A percentile compares a stretch with the other conserved stretches of the same genome.
phyloP scores from a whole-genome alignment of 2,113 vertebrate genomes.

The Anguilla japonica region DNA sequence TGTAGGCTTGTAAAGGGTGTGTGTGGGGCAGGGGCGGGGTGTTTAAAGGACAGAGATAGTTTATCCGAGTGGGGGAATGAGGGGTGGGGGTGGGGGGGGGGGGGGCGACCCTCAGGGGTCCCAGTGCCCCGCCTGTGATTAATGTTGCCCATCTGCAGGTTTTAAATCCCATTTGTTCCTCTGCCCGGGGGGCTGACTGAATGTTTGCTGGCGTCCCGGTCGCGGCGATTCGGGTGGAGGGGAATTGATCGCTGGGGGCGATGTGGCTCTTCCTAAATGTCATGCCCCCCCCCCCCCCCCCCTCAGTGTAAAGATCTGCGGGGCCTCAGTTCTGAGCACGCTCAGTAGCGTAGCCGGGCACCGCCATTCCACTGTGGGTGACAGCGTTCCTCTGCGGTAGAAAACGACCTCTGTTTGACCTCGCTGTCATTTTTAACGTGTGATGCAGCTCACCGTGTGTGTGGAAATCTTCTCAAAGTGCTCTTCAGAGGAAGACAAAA shows the following conservation, averaged over 20 bases:
- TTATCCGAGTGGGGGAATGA: not conserved
- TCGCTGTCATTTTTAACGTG: too few species aligned
- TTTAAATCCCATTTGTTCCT: constrained; percentile 56
- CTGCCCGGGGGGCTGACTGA: constrained; percentile 40
- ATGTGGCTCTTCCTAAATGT: constrained; percentile 51
- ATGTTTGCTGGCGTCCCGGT: constrained; percentile 49
- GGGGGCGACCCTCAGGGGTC: not conserved
- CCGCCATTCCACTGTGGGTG: not conserved
- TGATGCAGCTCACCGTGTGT: too few species aligned
- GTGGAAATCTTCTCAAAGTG: too few species aligned
- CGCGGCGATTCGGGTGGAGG: constrained; percentile 45
- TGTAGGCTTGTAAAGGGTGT: too few species aligned
- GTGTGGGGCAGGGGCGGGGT: too few species aligned
- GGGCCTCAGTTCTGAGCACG: not conserved
- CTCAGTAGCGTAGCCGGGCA: not conserved
- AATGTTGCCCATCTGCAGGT: constrained; percentile 11
- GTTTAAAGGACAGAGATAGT: too few species aligned
- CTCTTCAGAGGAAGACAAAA: too few species aligned
- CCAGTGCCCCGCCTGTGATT: constrained; percentile 1
- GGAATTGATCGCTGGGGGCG: constrained; percentile 50
- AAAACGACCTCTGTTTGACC: too few species aligned
- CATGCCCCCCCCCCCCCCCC: not conserved
- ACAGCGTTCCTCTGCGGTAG: too few species aligned
- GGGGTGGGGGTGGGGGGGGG: not conserved
- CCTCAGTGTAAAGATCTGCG: not conserved